Evolutionary conservation across 2,797 vertebrate species (phyloP).

Genomic region (Amniataba percoides): DNA sequence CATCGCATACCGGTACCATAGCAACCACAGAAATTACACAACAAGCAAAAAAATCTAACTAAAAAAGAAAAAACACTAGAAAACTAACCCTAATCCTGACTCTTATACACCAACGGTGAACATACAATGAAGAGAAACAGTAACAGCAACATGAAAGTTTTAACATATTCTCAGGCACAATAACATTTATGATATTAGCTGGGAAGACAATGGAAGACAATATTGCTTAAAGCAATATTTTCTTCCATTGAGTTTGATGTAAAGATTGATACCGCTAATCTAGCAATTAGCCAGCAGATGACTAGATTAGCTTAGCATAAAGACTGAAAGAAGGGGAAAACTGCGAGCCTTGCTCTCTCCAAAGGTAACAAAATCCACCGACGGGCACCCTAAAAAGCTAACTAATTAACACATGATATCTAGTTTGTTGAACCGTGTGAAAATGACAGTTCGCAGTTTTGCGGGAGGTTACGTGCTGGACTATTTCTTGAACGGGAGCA

Average conservation of each 20-base stretch:
- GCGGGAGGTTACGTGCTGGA: constrained; percentile 6
- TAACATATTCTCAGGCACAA: background rate
- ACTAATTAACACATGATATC: background rate
- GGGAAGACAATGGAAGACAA: too few species aligned
- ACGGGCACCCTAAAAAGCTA: background rate
- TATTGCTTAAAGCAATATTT: background rate
- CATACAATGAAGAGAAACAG: constrained; percentile 13
- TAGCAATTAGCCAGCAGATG: constrained; percentile 2
- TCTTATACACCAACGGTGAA: constrained; percentile 2
- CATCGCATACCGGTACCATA: background rate
- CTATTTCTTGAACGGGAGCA: constrained; percentile 11
- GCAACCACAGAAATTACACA: constrained; percentile 5
- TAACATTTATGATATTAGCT: background rate
- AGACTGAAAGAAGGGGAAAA: constrained; percentile 2
- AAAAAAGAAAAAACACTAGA: too few species aligned
- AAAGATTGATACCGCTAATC: background rate
- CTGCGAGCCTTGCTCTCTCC: background rate
- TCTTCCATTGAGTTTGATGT: background rate
- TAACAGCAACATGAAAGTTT: constrained; percentile 4
- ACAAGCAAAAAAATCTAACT: too few species aligned
- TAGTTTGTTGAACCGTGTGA: constrained; percentile 5
- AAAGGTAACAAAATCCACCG: background rate
- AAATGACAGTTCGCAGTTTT: background rate
- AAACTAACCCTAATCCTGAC: too few species aligned
- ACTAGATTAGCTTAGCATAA: constrained; percentile 20